A percentile compares a stretch with the other conserved stretches of the same genome.
These are phyloP conservation scores for Argopecten irradians DNA, from an alignment of 1,140 invertebrate species.

Conservation along the genomic window DNA sequence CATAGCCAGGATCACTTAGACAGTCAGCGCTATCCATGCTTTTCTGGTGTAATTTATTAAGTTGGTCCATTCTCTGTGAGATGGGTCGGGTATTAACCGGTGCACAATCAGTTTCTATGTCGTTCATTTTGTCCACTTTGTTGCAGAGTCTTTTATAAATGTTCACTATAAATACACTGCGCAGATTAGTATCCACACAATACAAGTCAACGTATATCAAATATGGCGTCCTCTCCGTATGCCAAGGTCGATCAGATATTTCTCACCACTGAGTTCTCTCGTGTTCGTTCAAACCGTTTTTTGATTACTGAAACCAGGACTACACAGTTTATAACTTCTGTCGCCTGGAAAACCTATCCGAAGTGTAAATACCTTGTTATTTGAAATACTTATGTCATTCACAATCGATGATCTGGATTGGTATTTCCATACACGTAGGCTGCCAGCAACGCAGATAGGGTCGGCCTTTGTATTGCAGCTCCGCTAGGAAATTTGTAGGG, in stretches of 20 bases:
- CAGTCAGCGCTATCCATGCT: not conserved
- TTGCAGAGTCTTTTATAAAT: too few species aligned
- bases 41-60: not conserved
- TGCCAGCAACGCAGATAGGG: not conserved
- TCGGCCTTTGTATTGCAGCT: not conserved
- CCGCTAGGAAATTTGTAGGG: not conserved
- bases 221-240: not conserved
- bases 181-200: not conserved
- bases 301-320: not conserved
- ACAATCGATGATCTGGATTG: not conserved
- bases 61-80: not conserved
- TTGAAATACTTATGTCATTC: not conserved
- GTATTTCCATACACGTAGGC: not conserved
- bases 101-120: not conserved
- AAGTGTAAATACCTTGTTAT: not conserved
- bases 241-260: not conserved
- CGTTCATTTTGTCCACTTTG: not conserved
- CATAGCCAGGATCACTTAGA: not conserved
- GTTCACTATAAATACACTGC: too few species aligned
- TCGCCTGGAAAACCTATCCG: not conserved
- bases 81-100: not conserved
- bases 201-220: not conserved
- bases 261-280: not conserved
- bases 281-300: not conserved
- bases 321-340: not conserved